Evolutionary conservation across 1,140 invertebrate genomes (phyloP).

Genomic region (Lasioglossum albipes): DNA sequence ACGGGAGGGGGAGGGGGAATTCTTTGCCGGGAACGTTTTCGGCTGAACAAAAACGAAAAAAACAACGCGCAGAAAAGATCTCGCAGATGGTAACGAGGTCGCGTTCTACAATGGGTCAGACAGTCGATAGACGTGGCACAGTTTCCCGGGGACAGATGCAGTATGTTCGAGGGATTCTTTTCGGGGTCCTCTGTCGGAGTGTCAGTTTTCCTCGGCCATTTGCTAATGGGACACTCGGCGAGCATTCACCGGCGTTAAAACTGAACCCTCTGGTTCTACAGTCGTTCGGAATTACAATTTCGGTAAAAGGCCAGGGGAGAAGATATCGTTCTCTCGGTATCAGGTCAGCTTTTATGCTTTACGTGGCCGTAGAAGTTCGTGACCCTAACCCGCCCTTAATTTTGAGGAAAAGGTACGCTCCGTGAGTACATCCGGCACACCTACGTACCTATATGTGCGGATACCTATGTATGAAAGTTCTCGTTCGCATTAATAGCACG

Average conservation of each 20-base stretch:
- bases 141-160: not conserved
- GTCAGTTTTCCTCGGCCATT: not conserved
- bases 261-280: slow-evolving; percentile 14
- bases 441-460: no score
- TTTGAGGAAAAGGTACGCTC: not conserved
- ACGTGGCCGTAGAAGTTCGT: slow-evolving; percentile 5
- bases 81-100: not conserved
- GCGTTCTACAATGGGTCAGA: not conserved
- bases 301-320: slow-evolving; percentile 28
- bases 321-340: slow-evolving; percentile 5
- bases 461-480: no score
- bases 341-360: slow-evolving; percentile 3
- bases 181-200: not conserved
- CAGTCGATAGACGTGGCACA: not conserved
- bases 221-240: slow-evolving; percentile 24
- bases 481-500: no score
- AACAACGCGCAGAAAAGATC: not conserved
- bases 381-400: not conserved
- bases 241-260: slow-evolving; percentile 16
- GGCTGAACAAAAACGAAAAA: not conserved
- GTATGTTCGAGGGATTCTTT: not conserved
- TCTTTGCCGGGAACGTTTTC: not conserved
- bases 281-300: slow-evolving; percentile 40
- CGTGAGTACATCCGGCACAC: not conserved
- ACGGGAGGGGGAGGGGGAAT: not conserved